These are phyloP conservation scores for Andrena hattorfiana DNA, from an alignment of 2,888 invertebrate genomes.

Conservation along the genomic window DNA sequence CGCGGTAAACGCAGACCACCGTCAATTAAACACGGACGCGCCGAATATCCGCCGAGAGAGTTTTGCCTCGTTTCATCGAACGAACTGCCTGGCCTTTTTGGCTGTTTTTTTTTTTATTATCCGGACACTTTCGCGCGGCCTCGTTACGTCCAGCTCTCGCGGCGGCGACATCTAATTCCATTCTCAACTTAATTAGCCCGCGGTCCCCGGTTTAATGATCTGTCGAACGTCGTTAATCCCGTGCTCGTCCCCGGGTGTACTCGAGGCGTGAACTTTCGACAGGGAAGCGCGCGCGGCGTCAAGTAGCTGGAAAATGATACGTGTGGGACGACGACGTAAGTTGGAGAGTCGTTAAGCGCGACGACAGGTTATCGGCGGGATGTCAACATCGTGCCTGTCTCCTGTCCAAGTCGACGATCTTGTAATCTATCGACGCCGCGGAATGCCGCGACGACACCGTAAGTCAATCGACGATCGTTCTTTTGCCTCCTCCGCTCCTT, in stretches of 20 bases:
- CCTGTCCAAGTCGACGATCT: conserved; percentile 51
- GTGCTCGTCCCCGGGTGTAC: conserved; percentile 31
- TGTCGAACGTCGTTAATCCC: conserved; percentile 44
- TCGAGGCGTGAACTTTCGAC: conserved; percentile 47
- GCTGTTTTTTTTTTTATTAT: not conserved
- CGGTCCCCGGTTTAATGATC: conserved; percentile 51
- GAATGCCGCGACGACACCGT: conserved; percentile 42
- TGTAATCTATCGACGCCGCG: conserved; percentile 44
- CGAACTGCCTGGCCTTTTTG: conserved; percentile 5
- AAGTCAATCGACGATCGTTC: conserved; percentile 25
- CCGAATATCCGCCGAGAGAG: not conserved
- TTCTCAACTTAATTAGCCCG: conserved; percentile 49
- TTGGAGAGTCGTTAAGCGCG: conserved; percentile 53
- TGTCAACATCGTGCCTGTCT: conserved; percentile 62
- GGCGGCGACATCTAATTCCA: not conserved
- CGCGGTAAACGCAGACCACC: not conserved
- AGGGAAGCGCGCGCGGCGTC: conserved; percentile 22
- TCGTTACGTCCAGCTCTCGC: not conserved
- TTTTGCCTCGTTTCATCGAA: conserved; percentile 9
- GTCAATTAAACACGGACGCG: not conserved
- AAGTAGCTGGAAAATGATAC: conserved; percentile 58
- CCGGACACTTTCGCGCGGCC: not conserved
- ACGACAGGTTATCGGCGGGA: conserved; percentile 61
- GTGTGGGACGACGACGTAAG: conserved; percentile 48
- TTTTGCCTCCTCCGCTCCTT: not conserved